Conservation (phyloP, 2,113 vertebrate species). For the Hippocampus mohnikei region DNA sequence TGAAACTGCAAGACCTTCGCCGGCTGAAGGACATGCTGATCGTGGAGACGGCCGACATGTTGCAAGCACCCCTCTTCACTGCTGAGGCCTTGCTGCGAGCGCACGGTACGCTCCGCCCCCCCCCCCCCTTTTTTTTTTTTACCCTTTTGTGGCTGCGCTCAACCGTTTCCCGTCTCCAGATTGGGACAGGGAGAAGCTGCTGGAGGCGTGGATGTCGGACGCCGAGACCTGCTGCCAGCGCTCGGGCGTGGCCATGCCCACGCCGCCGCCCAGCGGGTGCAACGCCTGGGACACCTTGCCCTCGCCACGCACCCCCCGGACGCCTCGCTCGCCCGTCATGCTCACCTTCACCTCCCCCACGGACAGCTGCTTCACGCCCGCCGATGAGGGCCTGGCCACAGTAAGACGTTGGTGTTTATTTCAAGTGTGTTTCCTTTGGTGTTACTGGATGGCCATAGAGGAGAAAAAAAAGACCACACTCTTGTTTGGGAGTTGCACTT, state of each 20-base stretch:
- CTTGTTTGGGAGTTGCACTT: too few relatives aligned
- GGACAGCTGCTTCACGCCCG: slow-evolving; percentile 68
- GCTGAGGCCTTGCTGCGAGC: slow-evolving; percentile 95
- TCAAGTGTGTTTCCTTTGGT: too few relatives aligned
- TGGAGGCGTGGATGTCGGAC: slow-evolving; percentile 70
- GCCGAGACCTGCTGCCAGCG: slow-evolving; percentile 68
- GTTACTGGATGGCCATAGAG: background rate
- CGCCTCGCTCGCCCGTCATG: slow-evolving; percentile 64
- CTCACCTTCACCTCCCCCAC: slow-evolving; percentile 69
- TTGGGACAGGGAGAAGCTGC: slow-evolving; percentile 68
- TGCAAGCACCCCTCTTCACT: slow-evolving; percentile 95
- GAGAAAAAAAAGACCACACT: too few relatives aligned
- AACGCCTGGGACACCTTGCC: slow-evolving; percentile 70
- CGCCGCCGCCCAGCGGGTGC: slow-evolving; percentile 65
- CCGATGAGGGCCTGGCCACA: slow-evolving; percentile 59
- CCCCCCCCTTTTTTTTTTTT: background rate
- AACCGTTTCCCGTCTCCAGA: slow-evolving; percentile 29
- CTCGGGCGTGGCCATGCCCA: slow-evolving; percentile 67
- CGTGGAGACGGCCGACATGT: slow-evolving; percentile 98
- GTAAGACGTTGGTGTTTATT: slow-evolving; percentile 29
- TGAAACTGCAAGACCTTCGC: slow-evolving; percentile 92
- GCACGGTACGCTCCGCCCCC: slow-evolving; percentile 75
- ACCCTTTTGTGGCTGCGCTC: background rate
- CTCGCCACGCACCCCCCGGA: slow-evolving; percentile 65
- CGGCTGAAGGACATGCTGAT: slow-evolving; percentile 97